Conservation (phyloP, 2,888 invertebrate species). For the Pandemis cinnamomeana region DNA sequence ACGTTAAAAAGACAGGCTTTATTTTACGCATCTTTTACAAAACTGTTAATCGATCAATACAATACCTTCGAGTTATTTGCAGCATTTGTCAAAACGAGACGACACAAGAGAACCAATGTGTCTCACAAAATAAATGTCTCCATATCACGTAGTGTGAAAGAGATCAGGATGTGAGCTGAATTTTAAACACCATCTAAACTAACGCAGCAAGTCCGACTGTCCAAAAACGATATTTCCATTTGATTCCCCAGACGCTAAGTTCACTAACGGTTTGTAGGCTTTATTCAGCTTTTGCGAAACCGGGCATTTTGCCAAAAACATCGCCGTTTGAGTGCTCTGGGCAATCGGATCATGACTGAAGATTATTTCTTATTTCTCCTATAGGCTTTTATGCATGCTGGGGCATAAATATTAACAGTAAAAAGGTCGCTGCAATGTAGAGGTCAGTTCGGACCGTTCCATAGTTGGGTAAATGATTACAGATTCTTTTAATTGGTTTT, state of each 20-base stretch:
- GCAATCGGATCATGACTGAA: slow-evolving; percentile 10
- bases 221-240: slow-evolving; percentile 1
- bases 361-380: slow-evolving; percentile 1
- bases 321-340: slow-evolving; percentile 3
- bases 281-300: slow-evolving; percentile 1
- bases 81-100: too few relatives aligned
- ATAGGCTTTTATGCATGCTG: background rate
- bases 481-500: background rate
- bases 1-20: too few relatives aligned
- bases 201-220: background rate
- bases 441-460: background rate
- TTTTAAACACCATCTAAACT: background rate
- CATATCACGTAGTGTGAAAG: background rate
- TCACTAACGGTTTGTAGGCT: slow-evolving; percentile 14
- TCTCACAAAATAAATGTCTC: background rate
- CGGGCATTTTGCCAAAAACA: slow-evolving; percentile 18
- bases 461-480: background rate
- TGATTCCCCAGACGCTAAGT: background rate
- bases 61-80: too few relatives aligned
- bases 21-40: too few relatives aligned
- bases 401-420: background rate
- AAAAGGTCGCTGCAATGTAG: background rate
- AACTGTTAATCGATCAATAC: too few relatives aligned
- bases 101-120: too few relatives aligned
- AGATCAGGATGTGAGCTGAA: background rate